Evolutionary conservation across 37 sponge, comb jelly and placozoan genomes (phyloP).

Genomic region (Geodia barretti): DNA sequence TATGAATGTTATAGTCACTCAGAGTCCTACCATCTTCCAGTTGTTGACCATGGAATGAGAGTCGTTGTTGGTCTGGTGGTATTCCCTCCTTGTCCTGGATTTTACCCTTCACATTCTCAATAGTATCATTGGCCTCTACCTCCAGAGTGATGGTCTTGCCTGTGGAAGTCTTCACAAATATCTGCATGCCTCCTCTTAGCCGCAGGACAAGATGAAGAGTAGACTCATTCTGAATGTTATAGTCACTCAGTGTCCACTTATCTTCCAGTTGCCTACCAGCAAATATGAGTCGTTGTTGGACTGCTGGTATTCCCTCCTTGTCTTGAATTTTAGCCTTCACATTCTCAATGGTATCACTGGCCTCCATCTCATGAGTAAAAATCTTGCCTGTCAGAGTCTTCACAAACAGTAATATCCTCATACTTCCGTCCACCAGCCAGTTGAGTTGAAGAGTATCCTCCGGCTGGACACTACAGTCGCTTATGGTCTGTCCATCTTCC

Average conservation of each 20-base stretch:
- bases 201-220: slow-evolving; percentile 68
- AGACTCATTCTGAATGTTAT: slow-evolving; percentile 89
- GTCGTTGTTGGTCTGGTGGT: slow-evolving; percentile 93
- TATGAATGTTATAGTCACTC: slow-evolving; percentile 94
- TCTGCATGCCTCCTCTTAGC: slow-evolving; percentile 5
- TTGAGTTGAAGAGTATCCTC: too few species aligned
- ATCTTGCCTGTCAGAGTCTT: slow-evolving; percentile 81
- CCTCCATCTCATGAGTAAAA: slow-evolving; percentile 82
- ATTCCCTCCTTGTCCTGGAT: slow-evolving; percentile 96
- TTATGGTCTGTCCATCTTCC: neutral
- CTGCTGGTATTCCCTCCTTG: slow-evolving; percentile 85
- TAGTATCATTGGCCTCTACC: slow-evolving; percentile 86
- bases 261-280: slow-evolving; percentile 89
- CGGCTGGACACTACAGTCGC: neutral
- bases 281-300: slow-evolving; percentile 84
- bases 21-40: slow-evolving; percentile 93
- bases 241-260: slow-evolving; percentile 80
- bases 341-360: slow-evolving; percentile 60
- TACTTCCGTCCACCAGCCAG: too few species aligned
- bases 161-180: neutral
- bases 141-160: slow-evolving; percentile 72
- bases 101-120: slow-evolving; percentile 92
- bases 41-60: slow-evolving; percentile 66
- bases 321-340: slow-evolving; percentile 70
- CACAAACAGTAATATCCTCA: slow-evolving; percentile 77